Conservation (phyloP, 2,113 vertebrate species). For the Sterna hirundo region DNA sequence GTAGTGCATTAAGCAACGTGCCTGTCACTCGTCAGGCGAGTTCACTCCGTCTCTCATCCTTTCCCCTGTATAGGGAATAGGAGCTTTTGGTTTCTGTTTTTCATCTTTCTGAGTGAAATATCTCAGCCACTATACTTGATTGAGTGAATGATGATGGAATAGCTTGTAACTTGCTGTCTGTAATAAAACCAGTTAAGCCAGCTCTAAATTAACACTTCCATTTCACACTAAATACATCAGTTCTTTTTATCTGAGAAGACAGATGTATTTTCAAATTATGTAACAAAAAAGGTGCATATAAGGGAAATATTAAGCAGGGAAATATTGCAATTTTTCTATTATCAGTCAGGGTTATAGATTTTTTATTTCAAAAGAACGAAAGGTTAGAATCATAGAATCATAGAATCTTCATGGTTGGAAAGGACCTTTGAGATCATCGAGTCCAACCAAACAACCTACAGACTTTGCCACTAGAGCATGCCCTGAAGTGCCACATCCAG, state of each 20-base stretch:
- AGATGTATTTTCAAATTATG: neutral
- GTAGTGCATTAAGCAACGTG: neutral
- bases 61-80: neutral
- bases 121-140: neutral
- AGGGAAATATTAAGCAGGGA: neutral
- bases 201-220: neutral
- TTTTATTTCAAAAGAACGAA: neutral
- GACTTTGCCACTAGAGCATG: too few species aligned
- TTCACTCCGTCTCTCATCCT: neutral
- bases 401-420: too few species aligned
- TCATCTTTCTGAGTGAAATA: neutral
- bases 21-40: neutral
- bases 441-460: too few species aligned
- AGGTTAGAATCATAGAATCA: too few species aligned
- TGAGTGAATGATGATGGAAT: neutral
- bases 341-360: neutral
- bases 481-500: too few species aligned
- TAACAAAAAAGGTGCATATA: neutral
- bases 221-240: neutral
- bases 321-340: neutral
- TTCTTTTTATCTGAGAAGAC: neutral
- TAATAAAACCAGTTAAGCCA: conserved; percentile 6
- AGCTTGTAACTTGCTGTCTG: neutral
- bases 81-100: neutral
- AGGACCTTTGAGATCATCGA: too few species aligned